phyloP scores from a whole-genome alignment of 2,113 vertebrate species.

The Lamprologus sp. region DNA sequence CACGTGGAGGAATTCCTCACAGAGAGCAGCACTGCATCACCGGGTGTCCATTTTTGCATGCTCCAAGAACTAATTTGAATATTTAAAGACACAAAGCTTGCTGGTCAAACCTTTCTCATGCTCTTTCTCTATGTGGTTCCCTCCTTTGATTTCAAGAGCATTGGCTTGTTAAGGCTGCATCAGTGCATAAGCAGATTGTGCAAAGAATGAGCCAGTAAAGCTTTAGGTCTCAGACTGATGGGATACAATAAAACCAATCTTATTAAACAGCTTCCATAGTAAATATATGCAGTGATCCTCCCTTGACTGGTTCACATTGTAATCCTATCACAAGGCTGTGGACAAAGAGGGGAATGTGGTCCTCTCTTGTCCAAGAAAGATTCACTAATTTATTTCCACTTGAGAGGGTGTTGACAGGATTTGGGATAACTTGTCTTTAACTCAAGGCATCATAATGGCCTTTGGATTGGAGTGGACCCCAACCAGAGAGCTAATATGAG shows the following conservation, averaged over 20 bases:
- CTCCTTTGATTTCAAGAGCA: not conserved
- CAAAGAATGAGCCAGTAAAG: conserved; percentile 13
- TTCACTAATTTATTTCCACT: conserved; percentile 28
- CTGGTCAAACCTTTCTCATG: conserved; percentile 24
- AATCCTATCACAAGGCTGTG: conserved; percentile 25
- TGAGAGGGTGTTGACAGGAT: not conserved
- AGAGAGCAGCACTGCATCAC: not conserved
- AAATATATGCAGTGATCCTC: conserved; percentile 42
- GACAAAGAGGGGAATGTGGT: conserved; percentile 29
- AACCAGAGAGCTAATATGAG: not conserved
- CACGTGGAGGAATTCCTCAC: not conserved
- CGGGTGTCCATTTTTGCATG: not conserved
- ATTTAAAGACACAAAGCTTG: not conserved
- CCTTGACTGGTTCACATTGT: conserved; percentile 1
- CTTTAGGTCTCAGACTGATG: conserved; percentile 2
- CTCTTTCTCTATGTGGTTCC: conserved; percentile 18
- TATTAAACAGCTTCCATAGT: conserved; percentile 41
- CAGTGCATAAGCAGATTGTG: conserved; percentile 2
- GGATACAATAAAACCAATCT: conserved; percentile 49
- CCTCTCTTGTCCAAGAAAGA: not conserved
- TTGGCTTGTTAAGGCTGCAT: conserved; percentile 17
- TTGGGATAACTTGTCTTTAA: not conserved
- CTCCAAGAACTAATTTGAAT: not conserved
- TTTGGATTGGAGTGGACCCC: not conserved
- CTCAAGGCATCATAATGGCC: not conserved